These are phyloP conservation scores for Murina feae DNA, from an alignment of 2,113 vertebrate genomes.

Conservation along the genomic window DNA sequence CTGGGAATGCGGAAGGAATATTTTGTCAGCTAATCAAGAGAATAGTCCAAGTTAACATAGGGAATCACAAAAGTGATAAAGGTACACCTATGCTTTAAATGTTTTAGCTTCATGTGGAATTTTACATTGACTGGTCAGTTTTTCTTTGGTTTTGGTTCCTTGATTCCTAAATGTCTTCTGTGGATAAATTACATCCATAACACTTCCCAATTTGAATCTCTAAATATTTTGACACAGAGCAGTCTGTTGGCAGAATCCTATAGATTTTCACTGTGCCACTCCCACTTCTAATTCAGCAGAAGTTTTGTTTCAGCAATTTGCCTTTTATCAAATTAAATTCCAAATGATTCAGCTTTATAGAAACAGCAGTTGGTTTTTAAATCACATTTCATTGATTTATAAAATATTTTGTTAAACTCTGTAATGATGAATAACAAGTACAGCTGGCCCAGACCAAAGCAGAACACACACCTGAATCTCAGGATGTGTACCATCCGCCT, in stretches of 20 bases:
- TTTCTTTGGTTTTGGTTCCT: neutral
- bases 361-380: neutral
- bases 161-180: neutral
- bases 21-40: neutral
- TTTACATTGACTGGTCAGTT: neutral
- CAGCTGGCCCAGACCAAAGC: neutral
- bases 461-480: neutral
- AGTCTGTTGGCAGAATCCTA: neutral
- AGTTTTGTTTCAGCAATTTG: neutral
- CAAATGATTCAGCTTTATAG: neutral
- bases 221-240: neutral
- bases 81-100: neutral
- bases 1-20: neutral
- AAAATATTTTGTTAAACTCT: neutral
- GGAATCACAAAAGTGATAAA: neutral
- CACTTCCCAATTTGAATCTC: neutral
- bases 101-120: neutral
- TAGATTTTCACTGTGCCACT: neutral
- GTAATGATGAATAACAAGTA: neutral
- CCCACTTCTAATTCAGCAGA: neutral
- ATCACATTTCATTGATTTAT: neutral
- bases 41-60: neutral
- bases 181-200: neutral
- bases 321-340: neutral
- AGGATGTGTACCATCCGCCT: rapidly evolving